These are phyloP conservation scores for Sesamia nonagrioides DNA, from an alignment of 1,140 invertebrate genomes.

Conservation along the genomic window DNA sequence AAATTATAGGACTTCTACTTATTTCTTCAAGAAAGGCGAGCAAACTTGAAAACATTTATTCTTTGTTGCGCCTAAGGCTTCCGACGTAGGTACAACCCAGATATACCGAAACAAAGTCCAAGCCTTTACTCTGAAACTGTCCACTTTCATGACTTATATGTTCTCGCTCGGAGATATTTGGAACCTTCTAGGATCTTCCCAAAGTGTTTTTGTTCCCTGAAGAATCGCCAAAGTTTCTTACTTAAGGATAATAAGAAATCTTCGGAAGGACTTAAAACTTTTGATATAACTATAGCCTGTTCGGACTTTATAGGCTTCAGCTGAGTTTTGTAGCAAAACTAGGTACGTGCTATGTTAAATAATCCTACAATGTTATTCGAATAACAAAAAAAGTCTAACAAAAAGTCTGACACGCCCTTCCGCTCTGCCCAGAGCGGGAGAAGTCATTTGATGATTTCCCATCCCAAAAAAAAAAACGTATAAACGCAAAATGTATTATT, in stretches of 20 bases:
- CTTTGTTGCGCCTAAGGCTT: not conserved
- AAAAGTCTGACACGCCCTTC: too few relatives aligned
- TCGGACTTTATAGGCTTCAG: not conserved
- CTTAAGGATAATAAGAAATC: not conserved
- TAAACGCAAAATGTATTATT: too few relatives aligned
- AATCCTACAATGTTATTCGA: too few relatives aligned
- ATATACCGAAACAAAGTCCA: not conserved
- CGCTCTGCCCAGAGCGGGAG: too few relatives aligned
- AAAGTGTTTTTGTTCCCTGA: not conserved
- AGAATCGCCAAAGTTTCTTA: not conserved
- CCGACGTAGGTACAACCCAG: not conserved
- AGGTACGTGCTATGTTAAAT: too few relatives aligned
- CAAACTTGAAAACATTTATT: not conserved
- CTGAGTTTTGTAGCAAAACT: not conserved
- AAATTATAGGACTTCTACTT: too few relatives aligned
- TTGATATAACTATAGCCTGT: not conserved
- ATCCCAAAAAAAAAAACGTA: too few relatives aligned
- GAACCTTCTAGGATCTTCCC: not conserved
- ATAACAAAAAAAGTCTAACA: too few relatives aligned
- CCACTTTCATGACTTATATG: not conserved
- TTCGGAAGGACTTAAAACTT: not conserved
- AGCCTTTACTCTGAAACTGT: not conserved
- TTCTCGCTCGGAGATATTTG: not conserved
- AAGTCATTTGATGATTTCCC: too few relatives aligned
- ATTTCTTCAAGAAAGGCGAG: too few relatives aligned